Evolutionary conservation across 2,888 invertebrate genomes (phyloP).

Genomic region (Tenthredo scrophulariae): DNA sequence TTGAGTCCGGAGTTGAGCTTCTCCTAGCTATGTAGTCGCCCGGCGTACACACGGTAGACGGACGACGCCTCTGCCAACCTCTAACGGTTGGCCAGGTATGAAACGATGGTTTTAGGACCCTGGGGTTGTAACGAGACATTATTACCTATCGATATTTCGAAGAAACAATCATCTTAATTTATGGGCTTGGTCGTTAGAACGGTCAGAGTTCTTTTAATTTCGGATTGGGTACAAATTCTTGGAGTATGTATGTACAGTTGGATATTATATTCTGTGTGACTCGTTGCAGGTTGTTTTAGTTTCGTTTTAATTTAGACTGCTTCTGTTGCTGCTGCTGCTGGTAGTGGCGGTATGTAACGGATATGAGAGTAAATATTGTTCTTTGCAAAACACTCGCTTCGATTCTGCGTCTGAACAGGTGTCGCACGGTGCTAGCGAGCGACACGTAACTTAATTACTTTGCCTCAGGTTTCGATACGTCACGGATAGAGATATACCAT

Average conservation of each 20-base stretch:
- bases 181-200: background rate
- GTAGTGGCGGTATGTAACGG: background rate
- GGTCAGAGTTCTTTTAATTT: background rate
- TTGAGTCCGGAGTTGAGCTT: constrained; percentile 50
- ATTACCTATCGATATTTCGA: constrained; percentile 15
- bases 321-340: background rate
- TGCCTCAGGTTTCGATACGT: constrained; percentile 37
- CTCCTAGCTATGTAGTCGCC: constrained; percentile 25
- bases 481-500: constrained; percentile 20
- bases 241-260: background rate
- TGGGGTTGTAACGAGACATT: background rate
- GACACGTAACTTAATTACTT: constrained; percentile 48
- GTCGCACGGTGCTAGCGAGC: constrained; percentile 9
- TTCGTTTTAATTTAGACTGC: background rate
- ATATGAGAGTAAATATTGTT: constrained; percentile 39
- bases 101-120: constrained; percentile 23
- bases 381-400: constrained; percentile 39
- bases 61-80: constrained; percentile 48
- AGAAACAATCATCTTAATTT: constrained; percentile 27
- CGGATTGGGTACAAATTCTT: background rate
- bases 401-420: constrained; percentile 49
- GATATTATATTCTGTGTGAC: background rate
- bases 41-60: constrained; percentile 44
- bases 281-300: background rate
- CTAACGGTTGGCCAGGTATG: constrained; percentile 49